These are phyloP conservation scores for Periplaneta americana DNA, from an alignment of 1,140 invertebrate species.

Conservation along the genomic window DNA sequence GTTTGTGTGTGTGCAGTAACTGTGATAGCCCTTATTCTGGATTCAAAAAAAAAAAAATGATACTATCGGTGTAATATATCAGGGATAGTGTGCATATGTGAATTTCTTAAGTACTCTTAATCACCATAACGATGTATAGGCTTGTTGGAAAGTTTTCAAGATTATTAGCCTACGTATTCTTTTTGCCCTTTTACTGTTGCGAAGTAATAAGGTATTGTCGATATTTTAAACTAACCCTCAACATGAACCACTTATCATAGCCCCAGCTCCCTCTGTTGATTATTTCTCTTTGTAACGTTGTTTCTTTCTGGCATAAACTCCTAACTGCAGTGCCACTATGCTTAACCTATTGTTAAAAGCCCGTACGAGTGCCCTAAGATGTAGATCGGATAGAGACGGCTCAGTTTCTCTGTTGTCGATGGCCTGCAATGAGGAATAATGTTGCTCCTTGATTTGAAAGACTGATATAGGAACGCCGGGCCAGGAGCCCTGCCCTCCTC, in stretches of 20 bases:
- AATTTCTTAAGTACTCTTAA: not conserved
- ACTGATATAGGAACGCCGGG: not conserved
- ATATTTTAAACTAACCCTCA: constrained; percentile 5
- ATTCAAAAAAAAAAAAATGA: constrained; percentile 1
- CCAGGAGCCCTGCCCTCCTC: not conserved
- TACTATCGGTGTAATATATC: constrained; percentile 4
- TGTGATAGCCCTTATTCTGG: constrained; percentile 15
- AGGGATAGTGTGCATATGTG: constrained; percentile 10
- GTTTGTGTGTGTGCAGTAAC: constrained; percentile 7
- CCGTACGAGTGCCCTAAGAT: not conserved
- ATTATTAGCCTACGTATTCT: constrained; percentile 6
- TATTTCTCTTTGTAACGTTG: not conserved
- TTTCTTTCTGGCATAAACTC: not conserved
- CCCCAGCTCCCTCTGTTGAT: not conserved
- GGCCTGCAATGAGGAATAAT: not conserved
- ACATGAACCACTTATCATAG: not conserved
- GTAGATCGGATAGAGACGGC: not conserved
- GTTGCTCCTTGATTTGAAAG: not conserved
- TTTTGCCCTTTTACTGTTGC: not conserved
- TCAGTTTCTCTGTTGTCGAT: not conserved
- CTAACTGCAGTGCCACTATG: not conserved
- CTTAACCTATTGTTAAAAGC: not conserved
- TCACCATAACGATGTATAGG: constrained; percentile 1
- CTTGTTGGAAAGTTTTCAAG: constrained; percentile 12
- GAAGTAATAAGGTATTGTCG: not conserved